These are phyloP conservation scores for Eumaeus atala DNA, from an alignment of 1,140 invertebrate species.

Conservation along the genomic window DNA sequence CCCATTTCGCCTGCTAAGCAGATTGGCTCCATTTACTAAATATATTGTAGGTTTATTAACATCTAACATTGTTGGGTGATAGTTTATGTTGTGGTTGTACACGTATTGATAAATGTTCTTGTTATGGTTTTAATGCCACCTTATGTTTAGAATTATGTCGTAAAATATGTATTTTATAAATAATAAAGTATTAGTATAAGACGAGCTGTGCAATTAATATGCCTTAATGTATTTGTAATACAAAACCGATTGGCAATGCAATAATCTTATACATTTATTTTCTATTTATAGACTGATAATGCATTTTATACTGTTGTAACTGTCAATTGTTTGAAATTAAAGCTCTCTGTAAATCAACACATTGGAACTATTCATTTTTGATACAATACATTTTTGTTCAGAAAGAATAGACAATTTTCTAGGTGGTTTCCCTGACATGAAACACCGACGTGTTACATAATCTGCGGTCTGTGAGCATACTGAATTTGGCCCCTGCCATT, in stretches of 20 bases:
- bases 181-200: too few relatives aligned
- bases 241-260: neutral
- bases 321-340: slow-evolving; percentile 9
- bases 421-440: neutral
- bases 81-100: too few relatives aligned
- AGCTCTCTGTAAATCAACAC: neutral
- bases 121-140: too few relatives aligned
- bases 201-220: neutral
- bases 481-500: too few relatives aligned
- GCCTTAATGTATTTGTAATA: slow-evolving; percentile 1
- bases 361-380: neutral
- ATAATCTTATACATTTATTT: slow-evolving; percentile 2
- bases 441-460: too few relatives aligned
- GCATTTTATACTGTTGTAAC: slow-evolving; percentile 1
- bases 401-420: too few relatives aligned
- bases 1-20: too few relatives aligned
- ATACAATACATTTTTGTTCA: neutral
- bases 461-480: too few relatives aligned
- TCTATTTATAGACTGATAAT: slow-evolving; percentile 24
- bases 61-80: too few relatives aligned
- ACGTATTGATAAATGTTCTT: too few relatives aligned
- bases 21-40: too few relatives aligned
- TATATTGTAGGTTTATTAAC: too few relatives aligned
- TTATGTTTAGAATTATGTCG: neutral
- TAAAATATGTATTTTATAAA: neutral